Evolutionary conservation across 2,113 vertebrate genomes (phyloP).

Genomic region (Gadus macrocephalus): DNA sequence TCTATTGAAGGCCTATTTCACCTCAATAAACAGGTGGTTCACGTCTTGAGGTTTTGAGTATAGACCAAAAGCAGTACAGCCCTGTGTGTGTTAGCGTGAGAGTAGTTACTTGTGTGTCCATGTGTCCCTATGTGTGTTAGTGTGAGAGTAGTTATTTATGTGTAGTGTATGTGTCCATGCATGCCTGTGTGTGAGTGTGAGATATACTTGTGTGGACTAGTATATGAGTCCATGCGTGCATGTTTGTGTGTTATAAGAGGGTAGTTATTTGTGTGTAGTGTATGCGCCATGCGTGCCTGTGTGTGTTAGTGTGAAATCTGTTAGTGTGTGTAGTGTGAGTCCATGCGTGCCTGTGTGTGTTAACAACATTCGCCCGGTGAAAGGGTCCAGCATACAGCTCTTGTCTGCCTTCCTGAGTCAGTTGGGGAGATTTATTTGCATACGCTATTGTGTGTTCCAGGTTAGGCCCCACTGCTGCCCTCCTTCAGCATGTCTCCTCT

Average conservation of each 20-base stretch:
- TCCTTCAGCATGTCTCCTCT: conserved; percentile 17
- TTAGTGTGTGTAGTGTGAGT: neutral
- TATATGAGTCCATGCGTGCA: conserved; percentile 10
- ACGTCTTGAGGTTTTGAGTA: neutral
- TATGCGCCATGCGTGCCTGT: too few species aligned
- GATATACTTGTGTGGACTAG: neutral
- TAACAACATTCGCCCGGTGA: conserved; percentile 27
- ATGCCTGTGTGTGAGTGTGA: conserved; percentile 16
- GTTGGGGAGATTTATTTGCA: conserved; percentile 39
- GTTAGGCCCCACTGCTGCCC: conserved; percentile 37
- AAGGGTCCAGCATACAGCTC: conserved; percentile 21
- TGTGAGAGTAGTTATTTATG: neutral
- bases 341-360: conserved; percentile 15
- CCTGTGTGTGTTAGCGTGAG: too few species aligned
- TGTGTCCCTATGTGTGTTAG: conserved; percentile 19
- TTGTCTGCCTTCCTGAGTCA: conserved; percentile 16
- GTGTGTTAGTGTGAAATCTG: neutral
- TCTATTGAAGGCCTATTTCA: conserved; percentile 14
- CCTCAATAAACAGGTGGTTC: conserved; percentile 25
- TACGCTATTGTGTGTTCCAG: conserved; percentile 41
- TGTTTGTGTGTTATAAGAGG: too few species aligned
- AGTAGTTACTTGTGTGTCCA: neutral
- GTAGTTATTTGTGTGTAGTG: neutral
- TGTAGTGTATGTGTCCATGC: neutral
- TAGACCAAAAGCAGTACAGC: neutral